These are phyloP conservation scores for Sphinx pinastri DNA, from an alignment of 2,888 invertebrate species.

Conservation along the genomic window DNA sequence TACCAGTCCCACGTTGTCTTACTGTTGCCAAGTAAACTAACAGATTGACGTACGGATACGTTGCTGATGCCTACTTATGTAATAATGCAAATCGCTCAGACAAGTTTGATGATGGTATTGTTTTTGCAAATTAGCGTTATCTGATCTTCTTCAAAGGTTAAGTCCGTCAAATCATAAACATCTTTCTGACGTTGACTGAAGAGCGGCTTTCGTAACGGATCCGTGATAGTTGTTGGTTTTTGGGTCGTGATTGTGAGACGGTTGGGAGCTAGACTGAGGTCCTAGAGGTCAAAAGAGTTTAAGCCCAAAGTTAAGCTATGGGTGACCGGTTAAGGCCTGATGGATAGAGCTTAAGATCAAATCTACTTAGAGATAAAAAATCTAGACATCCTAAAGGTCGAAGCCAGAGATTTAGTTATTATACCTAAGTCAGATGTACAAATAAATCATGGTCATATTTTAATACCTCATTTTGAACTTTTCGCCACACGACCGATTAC, in stretches of 20 bases:
- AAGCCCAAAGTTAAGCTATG: too few relatives aligned
- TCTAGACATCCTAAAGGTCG: too few relatives aligned
- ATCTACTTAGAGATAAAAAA: too few relatives aligned
- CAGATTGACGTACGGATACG: not conserved
- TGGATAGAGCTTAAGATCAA: too few relatives aligned
- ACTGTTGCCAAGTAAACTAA: not conserved
- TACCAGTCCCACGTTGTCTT: not conserved
- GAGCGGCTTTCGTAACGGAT: constrained; percentile 24
- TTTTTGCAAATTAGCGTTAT: constrained; percentile 35
- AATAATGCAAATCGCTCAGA: constrained; percentile 38
- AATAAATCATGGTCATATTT: too few relatives aligned
- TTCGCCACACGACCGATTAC: too few relatives aligned
- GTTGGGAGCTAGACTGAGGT: not conserved
- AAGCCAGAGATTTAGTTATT: too few relatives aligned
- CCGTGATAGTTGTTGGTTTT: constrained; percentile 3
- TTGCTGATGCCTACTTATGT: constrained; percentile 59
- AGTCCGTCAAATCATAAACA: constrained; percentile 38
- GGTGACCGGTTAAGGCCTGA: too few relatives aligned
- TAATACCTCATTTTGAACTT: too few relatives aligned
- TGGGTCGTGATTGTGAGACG: constrained; percentile 9
- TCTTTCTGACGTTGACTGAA: constrained; percentile 32
- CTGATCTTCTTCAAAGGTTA: constrained; percentile 36
- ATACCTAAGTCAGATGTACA: too few relatives aligned
- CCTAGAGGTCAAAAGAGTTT: not conserved
- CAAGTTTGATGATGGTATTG: constrained; percentile 26